These are phyloP conservation scores for Sialis fuliginosa DNA, from an alignment of 2,888 invertebrate species.

Conservation along the genomic window DNA sequence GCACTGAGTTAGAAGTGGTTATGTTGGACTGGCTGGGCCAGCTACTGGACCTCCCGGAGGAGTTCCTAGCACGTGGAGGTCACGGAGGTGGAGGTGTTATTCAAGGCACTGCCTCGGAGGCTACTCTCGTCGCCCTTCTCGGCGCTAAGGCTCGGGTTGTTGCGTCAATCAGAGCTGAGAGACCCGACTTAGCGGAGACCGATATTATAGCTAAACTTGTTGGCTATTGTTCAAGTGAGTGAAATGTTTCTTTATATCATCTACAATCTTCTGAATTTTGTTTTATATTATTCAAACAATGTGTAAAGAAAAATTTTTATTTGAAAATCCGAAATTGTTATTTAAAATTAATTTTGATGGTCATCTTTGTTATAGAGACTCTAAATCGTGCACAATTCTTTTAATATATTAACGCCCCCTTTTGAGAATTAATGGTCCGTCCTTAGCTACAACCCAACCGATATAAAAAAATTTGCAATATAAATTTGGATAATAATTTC, in stretches of 20 bases:
- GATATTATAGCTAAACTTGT: constrained; percentile 64
- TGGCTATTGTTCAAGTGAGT: constrained; percentile 70
- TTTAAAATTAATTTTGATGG: no score
- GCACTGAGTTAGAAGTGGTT: constrained; percentile 87
- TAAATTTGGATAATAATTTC: no score
- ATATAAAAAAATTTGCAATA: no score
- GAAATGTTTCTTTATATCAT: neutral
- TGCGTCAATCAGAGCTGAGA: constrained; percentile 43
- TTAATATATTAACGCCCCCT: no score
- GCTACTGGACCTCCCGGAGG: constrained; percentile 71
- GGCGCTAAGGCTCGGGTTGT: constrained; percentile 69
- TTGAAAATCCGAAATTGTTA: no score
- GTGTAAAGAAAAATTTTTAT: no score
- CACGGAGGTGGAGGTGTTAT: constrained; percentile 82
- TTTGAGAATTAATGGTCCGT: no score
- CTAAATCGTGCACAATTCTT: no score
- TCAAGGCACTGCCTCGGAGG: constrained; percentile 88
- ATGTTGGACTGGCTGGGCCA: constrained; percentile 94
- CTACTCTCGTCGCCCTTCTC: constrained; percentile 80
- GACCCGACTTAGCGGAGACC: constrained; percentile 57
- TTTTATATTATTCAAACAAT: no score
- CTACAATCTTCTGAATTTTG: neutral
- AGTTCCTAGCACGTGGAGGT: constrained; percentile 68
- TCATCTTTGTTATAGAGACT: no score
- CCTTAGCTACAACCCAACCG: no score